phyloP scores from a whole-genome alignment of 2,888 invertebrate species.

The Cataglyphis albicans region DNA sequence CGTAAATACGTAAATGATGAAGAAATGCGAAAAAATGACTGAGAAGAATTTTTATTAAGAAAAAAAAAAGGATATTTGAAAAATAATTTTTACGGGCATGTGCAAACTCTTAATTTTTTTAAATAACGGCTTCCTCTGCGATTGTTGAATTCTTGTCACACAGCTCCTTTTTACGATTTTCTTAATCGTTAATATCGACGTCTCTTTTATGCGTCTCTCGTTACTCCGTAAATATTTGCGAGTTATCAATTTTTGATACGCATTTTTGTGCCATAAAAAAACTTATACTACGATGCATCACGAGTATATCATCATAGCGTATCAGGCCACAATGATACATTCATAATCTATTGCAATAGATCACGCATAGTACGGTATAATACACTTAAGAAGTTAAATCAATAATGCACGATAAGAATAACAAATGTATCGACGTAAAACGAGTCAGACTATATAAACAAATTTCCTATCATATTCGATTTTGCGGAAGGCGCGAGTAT shows the following conservation, averaged over 20 bases:
- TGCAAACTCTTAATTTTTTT: background rate
- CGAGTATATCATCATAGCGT: background rate
- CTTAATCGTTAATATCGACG: background rate
- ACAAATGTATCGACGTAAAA: slow-evolving; percentile 1
- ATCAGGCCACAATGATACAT: slow-evolving; percentile 2
- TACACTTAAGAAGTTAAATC: slow-evolving; percentile 21
- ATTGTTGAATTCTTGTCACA: background rate
- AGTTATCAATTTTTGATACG: slow-evolving; percentile 44
- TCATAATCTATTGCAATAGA: background rate
- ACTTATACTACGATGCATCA: slow-evolving; percentile 1
- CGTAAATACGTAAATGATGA: background rate
- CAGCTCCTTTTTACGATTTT: background rate
- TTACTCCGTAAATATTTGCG: slow-evolving; percentile 5
- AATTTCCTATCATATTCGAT: background rate
- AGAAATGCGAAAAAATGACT: slow-evolving; percentile 5
- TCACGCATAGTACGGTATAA: background rate
- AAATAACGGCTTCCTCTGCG: slow-evolving; percentile 9
- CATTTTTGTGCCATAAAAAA: slow-evolving; percentile 39
- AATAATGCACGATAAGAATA: background rate
- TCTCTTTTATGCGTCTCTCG: background rate
- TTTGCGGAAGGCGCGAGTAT: background rate
- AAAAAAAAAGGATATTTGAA: background rate
- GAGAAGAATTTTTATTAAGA: slow-evolving; percentile 21
- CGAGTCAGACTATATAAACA: background rate
- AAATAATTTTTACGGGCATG: background rate